A percentile compares a stretch with the other conserved stretches of the same genome.
These are phyloP conservation scores for Digitonthophagus gazella DNA, from an alignment of 2,888 invertebrate genomes.

Conservation along the genomic window DNA sequence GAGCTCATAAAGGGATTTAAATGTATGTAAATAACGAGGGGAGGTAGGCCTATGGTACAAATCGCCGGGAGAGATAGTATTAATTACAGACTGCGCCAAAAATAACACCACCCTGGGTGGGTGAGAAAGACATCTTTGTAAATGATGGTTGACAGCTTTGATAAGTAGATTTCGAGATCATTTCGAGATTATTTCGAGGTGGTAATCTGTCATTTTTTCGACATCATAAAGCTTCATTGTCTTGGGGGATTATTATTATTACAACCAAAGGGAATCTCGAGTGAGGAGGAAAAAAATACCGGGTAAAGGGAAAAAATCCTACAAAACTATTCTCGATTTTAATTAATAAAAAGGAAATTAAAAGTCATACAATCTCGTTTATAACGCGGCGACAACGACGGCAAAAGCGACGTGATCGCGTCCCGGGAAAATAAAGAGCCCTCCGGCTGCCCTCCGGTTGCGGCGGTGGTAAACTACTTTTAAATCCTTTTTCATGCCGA, in stretches of 20 bases:
- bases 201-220: too few relatives aligned
- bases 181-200: too few relatives aligned
- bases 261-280: too few relatives aligned
- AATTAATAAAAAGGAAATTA: background rate
- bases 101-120: constrained; percentile 7
- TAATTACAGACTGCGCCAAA: constrained; percentile 10
- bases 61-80: constrained; percentile 7
- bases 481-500: constrained; percentile 5
- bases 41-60: background rate
- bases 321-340: background rate
- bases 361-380: background rate
- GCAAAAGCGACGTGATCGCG: background rate
- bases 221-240: too few relatives aligned
- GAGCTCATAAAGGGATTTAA: constrained; percentile 12
- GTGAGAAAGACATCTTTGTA: too few relatives aligned
- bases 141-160: too few relatives aligned
- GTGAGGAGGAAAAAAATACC: too few relatives aligned
- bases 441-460: too few relatives aligned
- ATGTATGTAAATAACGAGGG: constrained; percentile 16
- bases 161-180: too few relatives aligned
- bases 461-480: background rate
- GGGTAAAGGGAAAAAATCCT: too few relatives aligned
- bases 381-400: background rate
- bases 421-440: background rate
- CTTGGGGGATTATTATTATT: too few relatives aligned